A percentile compares a stretch with the other conserved stretches of the same genome.
Conservation (phyloP, 2,113 vertebrate species). For the Terrapene triunguis region DNA sequence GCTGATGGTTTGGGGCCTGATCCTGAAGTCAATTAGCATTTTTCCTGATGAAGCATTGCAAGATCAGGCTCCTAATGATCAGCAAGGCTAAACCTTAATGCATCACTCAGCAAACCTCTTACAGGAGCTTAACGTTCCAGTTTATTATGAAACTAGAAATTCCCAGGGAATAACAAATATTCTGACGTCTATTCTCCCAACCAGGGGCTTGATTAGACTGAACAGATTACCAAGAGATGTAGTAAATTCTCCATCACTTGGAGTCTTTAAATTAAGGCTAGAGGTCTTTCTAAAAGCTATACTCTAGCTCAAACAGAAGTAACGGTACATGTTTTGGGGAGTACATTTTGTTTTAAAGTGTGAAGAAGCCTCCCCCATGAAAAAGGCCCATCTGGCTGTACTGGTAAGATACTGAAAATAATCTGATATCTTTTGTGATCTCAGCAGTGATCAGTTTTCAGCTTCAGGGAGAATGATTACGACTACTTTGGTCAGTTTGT, state of each 20-base stretch:
- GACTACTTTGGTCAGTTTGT: no score
- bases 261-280: background rate
- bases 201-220: background rate
- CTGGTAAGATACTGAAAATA: no score
- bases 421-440: no score
- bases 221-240: background rate
- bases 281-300: background rate
- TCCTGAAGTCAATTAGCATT: background rate
- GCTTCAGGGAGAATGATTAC: no score
- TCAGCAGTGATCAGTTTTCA: no score
- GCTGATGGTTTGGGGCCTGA: background rate
- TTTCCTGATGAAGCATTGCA: background rate
- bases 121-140: background rate
- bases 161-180: background rate
- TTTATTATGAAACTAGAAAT: background rate
- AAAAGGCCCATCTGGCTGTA: no score
- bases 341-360: no score
- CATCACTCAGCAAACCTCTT: background rate
- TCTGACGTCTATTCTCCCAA: background rate
- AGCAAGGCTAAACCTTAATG: background rate
- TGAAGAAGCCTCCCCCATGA: no score
- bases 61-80: background rate
- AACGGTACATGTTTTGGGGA: background rate
- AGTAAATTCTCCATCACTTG: background rate
- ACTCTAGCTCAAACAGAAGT: background rate